phyloP scores from a whole-genome alignment of 2,113 vertebrate genomes.

The Rhodinocichla rosea region DNA sequence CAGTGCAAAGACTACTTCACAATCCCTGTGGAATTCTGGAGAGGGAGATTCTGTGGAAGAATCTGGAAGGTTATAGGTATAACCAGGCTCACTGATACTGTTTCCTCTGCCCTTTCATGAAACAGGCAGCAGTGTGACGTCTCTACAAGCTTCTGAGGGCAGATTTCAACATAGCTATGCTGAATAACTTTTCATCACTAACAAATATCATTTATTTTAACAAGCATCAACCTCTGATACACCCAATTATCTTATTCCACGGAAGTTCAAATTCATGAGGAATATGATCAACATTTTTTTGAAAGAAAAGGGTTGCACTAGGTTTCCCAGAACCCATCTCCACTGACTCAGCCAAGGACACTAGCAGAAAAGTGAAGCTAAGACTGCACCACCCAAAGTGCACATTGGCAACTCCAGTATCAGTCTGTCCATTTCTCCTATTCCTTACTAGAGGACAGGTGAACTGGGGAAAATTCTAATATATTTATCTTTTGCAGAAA shows the following conservation, averaged over 20 bases:
- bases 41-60: background rate
- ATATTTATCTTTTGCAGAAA: background rate
- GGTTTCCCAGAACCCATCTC: background rate
- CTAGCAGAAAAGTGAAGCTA: background rate
- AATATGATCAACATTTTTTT: background rate
- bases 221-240: background rate
- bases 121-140: background rate
- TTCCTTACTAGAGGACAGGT: background rate
- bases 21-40: background rate
- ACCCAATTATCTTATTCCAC: background rate
- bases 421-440: background rate
- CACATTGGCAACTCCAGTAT: background rate
- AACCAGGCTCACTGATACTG: background rate
- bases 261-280: fast-evolving
- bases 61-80: background rate
- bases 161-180: background rate
- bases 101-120: background rate
- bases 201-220: background rate
- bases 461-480: background rate
- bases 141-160: background rate
- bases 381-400: background rate
- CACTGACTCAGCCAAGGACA: background rate
- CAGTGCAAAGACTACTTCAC: background rate
- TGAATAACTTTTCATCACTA: background rate
- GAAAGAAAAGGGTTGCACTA: background rate